Conservation (phyloP, 2,888 invertebrate species). For the Zaprionus bogoriensis region DNA sequence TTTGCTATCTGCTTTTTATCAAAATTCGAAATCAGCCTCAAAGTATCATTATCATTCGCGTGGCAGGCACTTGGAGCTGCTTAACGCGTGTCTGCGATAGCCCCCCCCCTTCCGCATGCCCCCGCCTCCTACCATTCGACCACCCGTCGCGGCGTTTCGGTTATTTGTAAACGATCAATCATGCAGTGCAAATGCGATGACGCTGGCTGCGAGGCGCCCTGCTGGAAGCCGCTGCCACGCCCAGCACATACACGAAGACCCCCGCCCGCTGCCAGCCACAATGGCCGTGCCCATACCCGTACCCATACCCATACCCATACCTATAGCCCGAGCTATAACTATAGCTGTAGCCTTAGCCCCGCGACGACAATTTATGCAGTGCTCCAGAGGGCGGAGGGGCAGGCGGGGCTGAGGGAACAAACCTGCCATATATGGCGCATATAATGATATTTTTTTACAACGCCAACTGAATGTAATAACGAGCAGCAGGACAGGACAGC, state of each 20-base stretch:
- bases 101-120: background rate
- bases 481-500: constrained; percentile 44
- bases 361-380: constrained; percentile 67
- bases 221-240: constrained; percentile 24
- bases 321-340: background rate
- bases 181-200: constrained; percentile 66
- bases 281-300: too few species aligned
- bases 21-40: background rate
- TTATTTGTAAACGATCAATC: constrained; percentile 73
- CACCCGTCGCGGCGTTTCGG: constrained; percentile 16
- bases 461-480: constrained; percentile 64
- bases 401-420: background rate
- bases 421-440: constrained; percentile 61
- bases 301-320: too few species aligned
- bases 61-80: background rate
- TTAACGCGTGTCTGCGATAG: background rate
- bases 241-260: too few species aligned
- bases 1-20: too few species aligned
- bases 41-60: constrained; percentile 1
- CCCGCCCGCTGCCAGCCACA: too few species aligned
- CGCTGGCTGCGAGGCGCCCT: constrained; percentile 19
- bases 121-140: background rate
- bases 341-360: background rate
- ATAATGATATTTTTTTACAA: constrained; percentile 69
- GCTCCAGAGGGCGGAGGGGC: constrained; percentile 6